phyloP scores from a whole-genome alignment of 2,888 invertebrate genomes.

The Melanostoma scalare region DNA sequence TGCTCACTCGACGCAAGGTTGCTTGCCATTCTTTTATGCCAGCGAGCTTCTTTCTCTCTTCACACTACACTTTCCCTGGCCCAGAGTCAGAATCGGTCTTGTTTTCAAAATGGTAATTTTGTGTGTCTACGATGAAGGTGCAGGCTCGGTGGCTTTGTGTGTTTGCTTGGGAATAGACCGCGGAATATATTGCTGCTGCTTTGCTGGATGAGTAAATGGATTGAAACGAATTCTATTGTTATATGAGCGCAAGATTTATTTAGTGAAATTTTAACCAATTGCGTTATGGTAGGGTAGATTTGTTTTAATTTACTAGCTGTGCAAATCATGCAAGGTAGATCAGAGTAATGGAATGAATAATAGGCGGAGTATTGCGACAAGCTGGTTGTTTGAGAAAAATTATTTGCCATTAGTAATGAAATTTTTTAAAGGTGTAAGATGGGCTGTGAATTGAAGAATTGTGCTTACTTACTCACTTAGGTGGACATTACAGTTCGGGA shows the following conservation, averaged over 20 bases:
- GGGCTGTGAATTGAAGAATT: too few relatives aligned
- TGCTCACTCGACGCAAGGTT: slow-evolving; percentile 40
- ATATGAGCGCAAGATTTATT: slow-evolving; percentile 31
- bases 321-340: background rate
- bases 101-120: slow-evolving; percentile 64
- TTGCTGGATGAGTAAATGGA: slow-evolving; percentile 64
- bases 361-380: background rate
- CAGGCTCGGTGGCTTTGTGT: slow-evolving; percentile 12
- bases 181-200: slow-evolving; percentile 48
- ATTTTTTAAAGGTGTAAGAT: too few relatives aligned
- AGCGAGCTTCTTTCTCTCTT: background rate
- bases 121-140: slow-evolving; percentile 34
- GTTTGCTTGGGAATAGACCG: slow-evolving; percentile 51
- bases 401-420: background rate
- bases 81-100: background rate
- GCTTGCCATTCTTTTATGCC: slow-evolving; percentile 23
- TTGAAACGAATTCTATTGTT: slow-evolving; percentile 59
- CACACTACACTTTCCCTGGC: too few relatives aligned
- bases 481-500: too few relatives aligned
- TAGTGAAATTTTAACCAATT: slow-evolving; percentile 40
- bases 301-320: slow-evolving; percentile 7
- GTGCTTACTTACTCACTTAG: too few relatives aligned
- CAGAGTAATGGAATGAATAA: background rate
- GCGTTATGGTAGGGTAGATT: slow-evolving; percentile 10
- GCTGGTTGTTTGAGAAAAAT: background rate